Evolutionary conservation across 2,797 vertebrate genomes (phyloP).

Genomic region (Kryptolebias ocellatus): DNA sequence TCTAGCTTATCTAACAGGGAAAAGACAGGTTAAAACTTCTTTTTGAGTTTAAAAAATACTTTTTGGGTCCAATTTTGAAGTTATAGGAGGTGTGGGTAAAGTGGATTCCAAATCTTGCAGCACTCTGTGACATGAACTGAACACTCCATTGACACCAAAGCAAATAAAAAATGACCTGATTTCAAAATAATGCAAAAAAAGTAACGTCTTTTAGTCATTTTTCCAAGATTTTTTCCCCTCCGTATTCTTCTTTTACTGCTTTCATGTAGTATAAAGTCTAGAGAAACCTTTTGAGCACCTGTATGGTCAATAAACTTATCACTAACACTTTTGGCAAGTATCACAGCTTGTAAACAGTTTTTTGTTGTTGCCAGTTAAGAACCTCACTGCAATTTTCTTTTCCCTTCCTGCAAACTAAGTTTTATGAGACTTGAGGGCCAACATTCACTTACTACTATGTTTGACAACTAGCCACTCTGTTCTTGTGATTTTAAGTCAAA

Average conservation of each 20-base stretch:
- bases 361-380: background rate
- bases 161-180: background rate
- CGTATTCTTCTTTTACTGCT: too few species aligned
- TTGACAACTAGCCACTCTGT: background rate
- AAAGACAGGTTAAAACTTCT: constrained; percentile 24
- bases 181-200: background rate
- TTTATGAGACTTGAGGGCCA: too few species aligned
- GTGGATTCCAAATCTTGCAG: too few species aligned
- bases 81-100: background rate
- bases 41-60: constrained; percentile 13
- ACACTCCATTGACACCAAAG: background rate
- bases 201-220: background rate
- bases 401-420: too few species aligned
- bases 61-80: background rate
- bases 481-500: background rate
- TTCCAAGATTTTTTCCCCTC: too few species aligned
- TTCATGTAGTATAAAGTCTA: background rate
- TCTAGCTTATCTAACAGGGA: constrained; percentile 28
- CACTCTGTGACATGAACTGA: too few species aligned
- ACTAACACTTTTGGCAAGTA: background rate
- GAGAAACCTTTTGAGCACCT: background rate
- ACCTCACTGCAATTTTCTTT: too few species aligned
- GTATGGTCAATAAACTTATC: background rate
- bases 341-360: background rate
- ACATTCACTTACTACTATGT: background rate